Percentiles rank a stretch among this genome's conserved stretches.
Evolutionary conservation across 2,113 vertebrate genomes (phyloP).

Genomic region (Oceanites oceanicus): DNA sequence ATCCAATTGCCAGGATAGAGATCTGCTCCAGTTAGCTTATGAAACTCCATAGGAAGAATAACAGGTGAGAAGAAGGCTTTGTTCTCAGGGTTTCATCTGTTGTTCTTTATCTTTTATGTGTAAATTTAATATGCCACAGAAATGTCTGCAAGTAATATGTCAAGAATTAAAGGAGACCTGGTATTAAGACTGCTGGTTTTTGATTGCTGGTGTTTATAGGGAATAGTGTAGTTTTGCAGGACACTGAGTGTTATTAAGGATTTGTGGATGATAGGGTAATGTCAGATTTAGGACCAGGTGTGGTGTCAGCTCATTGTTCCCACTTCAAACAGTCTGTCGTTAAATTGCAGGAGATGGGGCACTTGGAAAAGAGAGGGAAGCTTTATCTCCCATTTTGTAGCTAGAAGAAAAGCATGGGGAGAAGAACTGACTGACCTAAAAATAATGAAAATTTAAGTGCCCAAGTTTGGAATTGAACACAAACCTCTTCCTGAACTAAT

Average conservation of each 20-base stretch:
- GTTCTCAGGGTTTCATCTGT: constrained; percentile 1
- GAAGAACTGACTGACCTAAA: not conserved
- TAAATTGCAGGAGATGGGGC: not conserved
- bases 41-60: not conserved
- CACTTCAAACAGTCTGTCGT: not conserved
- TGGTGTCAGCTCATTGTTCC: not conserved
- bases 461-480: not conserved
- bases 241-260: not conserved
- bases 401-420: fast-evolving
- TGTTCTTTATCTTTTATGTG: constrained; percentile 8
- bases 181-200: not conserved
- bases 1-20: not conserved
- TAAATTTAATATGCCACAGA: not conserved
- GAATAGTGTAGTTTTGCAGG: not conserved
- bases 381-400: not conserved
- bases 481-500: not conserved
- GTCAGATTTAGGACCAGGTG: not conserved
- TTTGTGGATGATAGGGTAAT: not conserved
- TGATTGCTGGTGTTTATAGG: not conserved
- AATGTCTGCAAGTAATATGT: not conserved
- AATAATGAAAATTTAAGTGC: not conserved
- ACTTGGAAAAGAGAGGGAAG: not conserved
- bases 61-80: constrained; percentile 23
- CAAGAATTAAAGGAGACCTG: not conserved
- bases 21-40: constrained; percentile 12